Conservation (phyloP, 2,797 vertebrate species). For the Eutrigla gurnardus region DNA sequence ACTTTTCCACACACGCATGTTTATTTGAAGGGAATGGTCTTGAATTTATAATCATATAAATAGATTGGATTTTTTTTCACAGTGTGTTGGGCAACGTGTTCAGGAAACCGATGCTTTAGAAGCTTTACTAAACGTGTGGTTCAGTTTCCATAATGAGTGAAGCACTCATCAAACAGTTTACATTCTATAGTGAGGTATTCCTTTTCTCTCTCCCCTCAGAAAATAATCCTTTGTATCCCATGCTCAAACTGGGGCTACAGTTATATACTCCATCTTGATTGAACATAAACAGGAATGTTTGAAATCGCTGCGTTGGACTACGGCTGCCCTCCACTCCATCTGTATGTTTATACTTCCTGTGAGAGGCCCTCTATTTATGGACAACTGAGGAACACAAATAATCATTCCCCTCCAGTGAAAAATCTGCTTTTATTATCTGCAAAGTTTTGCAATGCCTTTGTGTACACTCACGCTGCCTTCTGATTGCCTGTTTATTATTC, state of each 20-base stretch:
- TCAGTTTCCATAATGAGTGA: conserved; percentile 44
- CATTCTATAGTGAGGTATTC: conserved; percentile 52
- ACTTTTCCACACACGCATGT: neutral
- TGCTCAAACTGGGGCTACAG: conserved; percentile 56
- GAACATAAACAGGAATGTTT: conserved; percentile 96
- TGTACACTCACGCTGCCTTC: conserved; percentile 92
- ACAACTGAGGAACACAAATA: conserved; percentile 97
- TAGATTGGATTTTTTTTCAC: conserved; percentile 4
- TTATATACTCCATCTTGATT: conserved; percentile 89
- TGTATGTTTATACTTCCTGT: conserved; percentile 96
- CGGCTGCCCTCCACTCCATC: conserved; percentile 91
- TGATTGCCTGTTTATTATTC: conserved; percentile 99
- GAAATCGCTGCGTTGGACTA: conserved; percentile 88
- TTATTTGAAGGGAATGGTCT: neutral
- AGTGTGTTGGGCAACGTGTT: conserved; percentile 5
- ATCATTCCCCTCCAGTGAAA: conserved; percentile 92
- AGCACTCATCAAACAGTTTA: conserved; percentile 67
- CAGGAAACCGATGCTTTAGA: conserved; percentile 8
- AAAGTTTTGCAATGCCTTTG: conserved; percentile 94
- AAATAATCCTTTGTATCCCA: conserved; percentile 67
- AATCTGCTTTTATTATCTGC: conserved; percentile 97
- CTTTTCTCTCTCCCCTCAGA: conserved; percentile 40
- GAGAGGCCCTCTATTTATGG: conserved; percentile 96
- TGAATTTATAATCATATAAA: neutral
- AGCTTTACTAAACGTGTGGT: conserved; percentile 35